A percentile compares a stretch with the other conserved stretches of the same genome.
Evolutionary conservation across 2,888 invertebrate genomes (phyloP).

Genomic region (Lamellibrachia columna): DNA sequence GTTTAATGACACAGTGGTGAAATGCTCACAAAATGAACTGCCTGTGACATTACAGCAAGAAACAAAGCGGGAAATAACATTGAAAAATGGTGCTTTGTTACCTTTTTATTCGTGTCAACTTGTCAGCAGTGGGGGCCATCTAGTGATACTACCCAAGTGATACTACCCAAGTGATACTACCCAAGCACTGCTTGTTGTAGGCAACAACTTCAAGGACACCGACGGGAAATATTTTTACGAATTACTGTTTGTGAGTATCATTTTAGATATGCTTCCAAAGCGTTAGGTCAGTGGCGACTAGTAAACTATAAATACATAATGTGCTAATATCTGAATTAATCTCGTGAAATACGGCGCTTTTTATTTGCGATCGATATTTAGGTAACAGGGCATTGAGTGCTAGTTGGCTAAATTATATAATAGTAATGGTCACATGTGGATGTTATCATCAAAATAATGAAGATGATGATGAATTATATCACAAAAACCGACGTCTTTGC

Average conservation of each 20-base stretch:
- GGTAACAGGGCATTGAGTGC: not conserved
- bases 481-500: no score
- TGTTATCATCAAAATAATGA: no score
- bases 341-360: not conserved
- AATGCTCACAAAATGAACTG: no score
- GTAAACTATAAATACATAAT: not conserved
- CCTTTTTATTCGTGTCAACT: no score
- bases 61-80: no score
- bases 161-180: not conserved
- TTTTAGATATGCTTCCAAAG: not conserved
- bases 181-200: conserved; percentile 38
- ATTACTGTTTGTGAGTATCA: conserved; percentile 40
- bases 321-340: not conserved
- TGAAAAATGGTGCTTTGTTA: no score
- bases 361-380: not conserved
- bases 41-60: no score
- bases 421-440: no score
- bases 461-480: no score
- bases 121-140: not conserved
- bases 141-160: not conserved
- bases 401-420: no score
- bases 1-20: no score
- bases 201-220: conserved; percentile 48
- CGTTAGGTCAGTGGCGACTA: not conserved
- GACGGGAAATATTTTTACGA: conserved; percentile 46